phyloP scores from a whole-genome alignment of 1,140 invertebrate species.

The Heliothis virescens region DNA sequence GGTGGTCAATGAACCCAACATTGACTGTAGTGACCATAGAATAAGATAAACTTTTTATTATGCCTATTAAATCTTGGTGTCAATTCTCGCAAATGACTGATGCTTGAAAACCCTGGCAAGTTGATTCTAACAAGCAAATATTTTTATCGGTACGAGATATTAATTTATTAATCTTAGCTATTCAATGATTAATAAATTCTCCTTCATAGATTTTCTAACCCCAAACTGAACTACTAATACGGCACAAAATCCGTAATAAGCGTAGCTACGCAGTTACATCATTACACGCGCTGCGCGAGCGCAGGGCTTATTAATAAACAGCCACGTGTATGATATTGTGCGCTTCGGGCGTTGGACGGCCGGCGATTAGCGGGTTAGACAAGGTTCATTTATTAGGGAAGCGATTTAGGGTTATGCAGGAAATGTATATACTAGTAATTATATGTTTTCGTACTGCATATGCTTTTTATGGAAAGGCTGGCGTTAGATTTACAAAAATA shows the following conservation, averaged over 20 bases:
- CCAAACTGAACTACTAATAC: conserved; percentile 6
- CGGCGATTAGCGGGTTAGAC: conserved; percentile 24
- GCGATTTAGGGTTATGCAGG: not conserved
- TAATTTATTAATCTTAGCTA: not conserved
- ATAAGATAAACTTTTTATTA: too few species aligned
- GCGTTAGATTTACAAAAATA: too few species aligned
- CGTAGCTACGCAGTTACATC: conserved; percentile 69
- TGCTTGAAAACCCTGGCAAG: too few species aligned
- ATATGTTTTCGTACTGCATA: too few species aligned
- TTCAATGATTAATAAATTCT: not conserved
- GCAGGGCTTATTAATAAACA: conserved; percentile 76
- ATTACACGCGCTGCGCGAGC: conserved; percentile 73
- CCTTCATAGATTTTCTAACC: not conserved
- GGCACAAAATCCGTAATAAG: conserved; percentile 45
- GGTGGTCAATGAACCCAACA: not conserved
- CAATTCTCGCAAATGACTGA: too few species aligned
- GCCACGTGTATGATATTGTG: conserved; percentile 75
- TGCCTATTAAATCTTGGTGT: too few species aligned
- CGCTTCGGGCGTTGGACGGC: conserved; percentile 55
- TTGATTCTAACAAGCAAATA: too few species aligned
- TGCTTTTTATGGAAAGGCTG: too few species aligned
- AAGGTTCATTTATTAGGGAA: not conserved
- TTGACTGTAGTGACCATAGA: too few species aligned
- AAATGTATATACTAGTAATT: not conserved
- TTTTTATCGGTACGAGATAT: too few species aligned